Evolutionary conservation across 2,888 invertebrate species (phyloP).

Genomic region (Terebella lapidaria): DNA sequence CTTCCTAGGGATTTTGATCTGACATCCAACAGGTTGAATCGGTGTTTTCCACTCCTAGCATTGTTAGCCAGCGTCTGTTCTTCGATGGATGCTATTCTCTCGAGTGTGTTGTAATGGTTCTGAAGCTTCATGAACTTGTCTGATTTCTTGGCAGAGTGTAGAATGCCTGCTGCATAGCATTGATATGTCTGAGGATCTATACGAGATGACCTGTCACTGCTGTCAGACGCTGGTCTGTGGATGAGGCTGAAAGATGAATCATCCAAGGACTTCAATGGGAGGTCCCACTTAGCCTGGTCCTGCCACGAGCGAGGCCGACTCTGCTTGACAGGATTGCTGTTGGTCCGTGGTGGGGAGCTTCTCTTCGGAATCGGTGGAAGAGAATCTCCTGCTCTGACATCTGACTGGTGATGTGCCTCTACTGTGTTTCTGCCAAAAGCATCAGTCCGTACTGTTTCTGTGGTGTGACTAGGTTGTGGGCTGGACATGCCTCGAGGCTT

Average conservation of each 20-base stretch:
- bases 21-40: constrained; percentile 6
- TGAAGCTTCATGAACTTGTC: constrained; percentile 79
- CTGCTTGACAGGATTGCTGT: background rate
- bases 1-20: constrained; percentile 6
- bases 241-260: background rate
- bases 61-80: constrained; percentile 8
- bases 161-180: constrained; percentile 55
- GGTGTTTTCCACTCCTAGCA: constrained; percentile 1
- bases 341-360: background rate
- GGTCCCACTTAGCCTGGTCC: background rate
- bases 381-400: too few species aligned
- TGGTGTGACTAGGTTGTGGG: too few species aligned
- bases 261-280: background rate
- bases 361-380: constrained; percentile 1
- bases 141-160: constrained; percentile 65
- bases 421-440: too few species aligned
- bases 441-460: too few species aligned
- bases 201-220: constrained; percentile 40
- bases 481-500: too few species aligned
- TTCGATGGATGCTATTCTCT: constrained; percentile 64
- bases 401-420: too few species aligned
- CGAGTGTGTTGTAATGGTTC: constrained; percentile 78
- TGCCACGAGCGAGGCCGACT: background rate
- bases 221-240: constrained; percentile 16
- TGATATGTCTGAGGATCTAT: constrained; percentile 45